A percentile compares a stretch with the other conserved stretches of the same genome.
These are phyloP conservation scores for Intellagama lesueurii DNA, from an alignment of 2,797 vertebrate species.

Conservation along the genomic window DNA sequence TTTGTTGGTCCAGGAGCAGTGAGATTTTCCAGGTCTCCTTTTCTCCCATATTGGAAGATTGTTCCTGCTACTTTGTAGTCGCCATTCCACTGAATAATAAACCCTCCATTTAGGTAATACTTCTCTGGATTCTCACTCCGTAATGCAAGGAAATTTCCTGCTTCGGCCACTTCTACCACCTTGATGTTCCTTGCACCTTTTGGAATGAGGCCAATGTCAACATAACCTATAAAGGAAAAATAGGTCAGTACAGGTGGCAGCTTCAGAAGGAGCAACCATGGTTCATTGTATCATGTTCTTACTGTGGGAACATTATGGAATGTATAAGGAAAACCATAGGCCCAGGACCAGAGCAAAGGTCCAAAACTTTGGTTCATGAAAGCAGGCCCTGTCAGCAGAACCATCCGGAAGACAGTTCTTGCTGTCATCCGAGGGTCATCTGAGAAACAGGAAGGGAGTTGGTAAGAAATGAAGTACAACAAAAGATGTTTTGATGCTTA, in stretches of 20 bases:
- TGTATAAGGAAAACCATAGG: too few relatives aligned
- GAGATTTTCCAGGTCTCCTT: constrained; percentile 93
- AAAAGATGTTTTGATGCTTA: too few relatives aligned
- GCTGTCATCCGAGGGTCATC: too few relatives aligned
- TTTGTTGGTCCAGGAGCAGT: constrained; percentile 92
- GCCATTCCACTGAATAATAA: constrained; percentile 98
- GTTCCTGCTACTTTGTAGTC: constrained; percentile 93
- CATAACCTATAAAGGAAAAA: constrained; percentile 83
- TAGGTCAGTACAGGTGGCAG: neutral
- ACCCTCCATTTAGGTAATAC: constrained; percentile 95
- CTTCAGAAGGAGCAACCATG: too few relatives aligned
- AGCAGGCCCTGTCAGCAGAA: too few relatives aligned
- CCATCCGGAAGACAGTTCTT: too few relatives aligned
- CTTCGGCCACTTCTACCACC: constrained; percentile 89
- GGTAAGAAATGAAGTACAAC: too few relatives aligned
- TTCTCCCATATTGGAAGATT: constrained; percentile 90
- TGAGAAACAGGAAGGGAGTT: too few relatives aligned
- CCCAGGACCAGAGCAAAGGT: too few relatives aligned
- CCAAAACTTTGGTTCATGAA: too few relatives aligned
- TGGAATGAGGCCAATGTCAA: constrained; percentile 93
- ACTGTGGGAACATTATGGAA: too few relatives aligned
- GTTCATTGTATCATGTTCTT: too few relatives aligned
- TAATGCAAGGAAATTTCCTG: constrained; percentile 94
- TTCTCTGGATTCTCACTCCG: constrained; percentile 85
- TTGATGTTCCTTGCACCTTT: constrained; percentile 93